Evolutionary conservation across 2,888 invertebrate species (phyloP).

Genomic region (Rhaphigaster nebulosa): DNA sequence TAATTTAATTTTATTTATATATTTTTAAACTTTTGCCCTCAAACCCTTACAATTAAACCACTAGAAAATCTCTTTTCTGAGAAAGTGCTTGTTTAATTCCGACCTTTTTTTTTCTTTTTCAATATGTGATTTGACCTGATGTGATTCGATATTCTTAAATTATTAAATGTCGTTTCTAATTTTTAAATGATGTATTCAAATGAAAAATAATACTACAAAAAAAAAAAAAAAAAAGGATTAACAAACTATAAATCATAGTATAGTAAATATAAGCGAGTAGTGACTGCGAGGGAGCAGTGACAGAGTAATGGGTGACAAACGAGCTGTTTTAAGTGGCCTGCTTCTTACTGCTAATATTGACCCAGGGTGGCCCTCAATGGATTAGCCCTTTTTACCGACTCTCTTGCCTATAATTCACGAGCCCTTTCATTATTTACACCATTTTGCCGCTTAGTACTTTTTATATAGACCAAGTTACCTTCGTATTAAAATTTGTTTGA

Average conservation of each 20-base stretch:
- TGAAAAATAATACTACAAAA: too few relatives aligned
- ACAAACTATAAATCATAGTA: not conserved
- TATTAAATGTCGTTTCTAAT: too few relatives aligned
- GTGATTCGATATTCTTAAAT: too few relatives aligned
- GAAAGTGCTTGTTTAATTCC: too few relatives aligned
- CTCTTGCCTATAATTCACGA: constrained; percentile 5
- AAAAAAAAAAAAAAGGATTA: too few relatives aligned
- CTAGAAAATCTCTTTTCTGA: too few relatives aligned
- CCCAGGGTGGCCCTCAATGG: not conserved
- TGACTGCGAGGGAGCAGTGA: not conserved
- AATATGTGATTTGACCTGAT: too few relatives aligned
- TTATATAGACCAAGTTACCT: not conserved
- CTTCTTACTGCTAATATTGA: constrained; percentile 36
- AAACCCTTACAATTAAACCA: too few relatives aligned
- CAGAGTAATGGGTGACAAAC: constrained; percentile 20
- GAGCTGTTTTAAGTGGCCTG: constrained; percentile 17
- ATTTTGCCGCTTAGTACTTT: constrained; percentile 14
- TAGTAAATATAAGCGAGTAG: not conserved
- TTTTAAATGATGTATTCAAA: too few relatives aligned
- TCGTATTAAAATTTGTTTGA: constrained; percentile 17
- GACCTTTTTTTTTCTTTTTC: too few relatives aligned
- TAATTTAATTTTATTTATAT: too few relatives aligned
- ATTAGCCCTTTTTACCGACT: constrained; percentile 41
- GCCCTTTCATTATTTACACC: constrained; percentile 38
- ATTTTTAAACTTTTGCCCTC: too few relatives aligned